phyloP scores from a whole-genome alignment of 2,113 vertebrate genomes.

The Eptesicus fuscus region DNA sequence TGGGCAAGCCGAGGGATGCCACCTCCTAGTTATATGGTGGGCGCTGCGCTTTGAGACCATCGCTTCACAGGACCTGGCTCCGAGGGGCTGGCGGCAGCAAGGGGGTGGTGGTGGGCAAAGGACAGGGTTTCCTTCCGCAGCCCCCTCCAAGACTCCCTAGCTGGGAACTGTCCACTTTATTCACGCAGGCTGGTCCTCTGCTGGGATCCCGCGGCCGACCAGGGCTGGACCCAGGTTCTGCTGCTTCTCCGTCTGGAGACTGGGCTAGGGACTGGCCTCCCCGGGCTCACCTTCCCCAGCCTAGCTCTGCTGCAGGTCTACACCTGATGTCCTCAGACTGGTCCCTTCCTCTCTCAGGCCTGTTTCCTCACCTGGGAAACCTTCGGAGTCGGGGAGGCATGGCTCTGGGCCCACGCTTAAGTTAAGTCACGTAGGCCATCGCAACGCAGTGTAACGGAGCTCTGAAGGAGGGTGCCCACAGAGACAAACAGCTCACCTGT shows the following conservation, averaged over 20 bases:
- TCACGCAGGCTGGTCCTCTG: background rate
- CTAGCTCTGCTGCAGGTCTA: background rate
- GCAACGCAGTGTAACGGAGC: background rate
- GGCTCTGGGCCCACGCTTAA: background rate
- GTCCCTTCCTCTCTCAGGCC: background rate
- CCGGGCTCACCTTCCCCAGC: background rate
- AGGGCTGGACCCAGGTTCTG: background rate
- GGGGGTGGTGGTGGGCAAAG: background rate
- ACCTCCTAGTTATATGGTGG: rapidly evolving
- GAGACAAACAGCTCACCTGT: background rate
- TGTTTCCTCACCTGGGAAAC: background rate
- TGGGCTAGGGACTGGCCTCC: background rate
- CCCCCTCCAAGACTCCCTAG: background rate
- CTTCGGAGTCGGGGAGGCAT: background rate
- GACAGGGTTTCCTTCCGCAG: background rate
- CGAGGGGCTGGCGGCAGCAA: background rate
- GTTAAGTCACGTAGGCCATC: background rate
- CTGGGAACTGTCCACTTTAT: background rate
- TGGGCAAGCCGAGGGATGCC: too few relatives aligned
- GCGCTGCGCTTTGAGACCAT: rapidly evolving
- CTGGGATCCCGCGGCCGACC: background rate
- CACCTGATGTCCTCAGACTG: background rate
- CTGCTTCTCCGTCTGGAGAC: background rate
- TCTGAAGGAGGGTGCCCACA: background rate
- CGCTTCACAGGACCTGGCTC: background rate